Evolutionary conservation across 1,140 invertebrate genomes (phyloP), one percentile per base, ranked within the genome.

Genomic region (Octopus sinensis): DNA sequence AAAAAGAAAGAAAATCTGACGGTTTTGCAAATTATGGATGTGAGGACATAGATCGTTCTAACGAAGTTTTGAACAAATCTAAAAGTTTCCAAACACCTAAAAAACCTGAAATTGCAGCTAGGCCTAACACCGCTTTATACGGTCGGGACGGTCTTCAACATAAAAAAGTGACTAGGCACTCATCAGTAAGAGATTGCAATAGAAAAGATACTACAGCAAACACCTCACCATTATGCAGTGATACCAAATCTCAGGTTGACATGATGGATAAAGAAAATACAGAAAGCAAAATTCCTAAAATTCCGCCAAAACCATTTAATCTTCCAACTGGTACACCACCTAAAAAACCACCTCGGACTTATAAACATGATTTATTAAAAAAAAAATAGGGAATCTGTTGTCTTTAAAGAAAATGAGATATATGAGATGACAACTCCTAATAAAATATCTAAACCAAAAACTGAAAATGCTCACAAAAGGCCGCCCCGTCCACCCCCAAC

Each of bases 291-390:
- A n/a, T 23, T 10, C 52, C 62, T 52, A 51, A 75, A 68, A 77
- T 78, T 54, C 73, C 54, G 6, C 53, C 56, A 71, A 78, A 78
- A 30, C 53, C 76, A 10, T 75, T 13, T 7, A 76, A 79, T 54
- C 54, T 76, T 12, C 56, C 75, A 5, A 75, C 82, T 17, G 83
- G 84, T 51, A 79, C 80, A 53, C 82, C 84, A 54, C 94, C 94
- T 1, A 93, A 93, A 84, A 95, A 95, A 87, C 94, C 94, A 43
- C 94, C 94, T 4, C 88, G 94, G 86, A 93, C 93, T 6, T 94
- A 94, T 87, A 91, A 91, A 79, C 92, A 93, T 86, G 89, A 89
- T 82, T 79, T 82, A 53, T 43, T 87, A n/a, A n/a, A n/a, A n/a
- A 53, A 80, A 82, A 76, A 52, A 12, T n/a, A 85, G 81, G 79